A percentile compares a stretch with the other conserved stretches of the same genome.
Evolutionary conservation across 2,888 invertebrate species (phyloP).

Genomic region (Netelia inedita): DNA sequence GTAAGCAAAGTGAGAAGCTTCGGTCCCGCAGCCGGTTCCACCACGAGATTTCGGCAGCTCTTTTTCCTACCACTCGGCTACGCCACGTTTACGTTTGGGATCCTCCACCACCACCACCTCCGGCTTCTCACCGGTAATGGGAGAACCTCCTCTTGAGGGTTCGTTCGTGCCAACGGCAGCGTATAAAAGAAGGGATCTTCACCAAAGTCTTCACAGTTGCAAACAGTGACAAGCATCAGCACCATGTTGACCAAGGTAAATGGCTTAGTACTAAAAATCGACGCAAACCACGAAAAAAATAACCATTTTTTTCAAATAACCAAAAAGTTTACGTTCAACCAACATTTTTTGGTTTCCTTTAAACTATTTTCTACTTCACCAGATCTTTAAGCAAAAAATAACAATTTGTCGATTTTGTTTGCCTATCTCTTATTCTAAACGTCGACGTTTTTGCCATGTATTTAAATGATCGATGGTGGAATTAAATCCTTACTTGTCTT

Average conservation of each 20-base stretch:
- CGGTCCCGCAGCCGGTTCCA: not conserved
- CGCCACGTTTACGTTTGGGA: slow-evolving; percentile 58
- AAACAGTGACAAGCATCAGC: slow-evolving; percentile 77
- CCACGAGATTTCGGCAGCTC: slow-evolving; percentile 2
- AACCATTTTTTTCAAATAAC: too few relatives aligned
- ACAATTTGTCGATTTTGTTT: too few relatives aligned
- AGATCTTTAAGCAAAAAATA: too few relatives aligned
- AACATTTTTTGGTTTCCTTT: too few relatives aligned
- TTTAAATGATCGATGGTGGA: not conserved
- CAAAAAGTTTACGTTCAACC: too few relatives aligned
- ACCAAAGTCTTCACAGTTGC: slow-evolving; percentile 80
- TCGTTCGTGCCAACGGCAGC: slow-evolving; percentile 68
- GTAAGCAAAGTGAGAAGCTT: slow-evolving; percentile 64
- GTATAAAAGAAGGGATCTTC: slow-evolving; percentile 81
- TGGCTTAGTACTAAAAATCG: not conserved
- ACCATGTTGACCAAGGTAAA: slow-evolving; percentile 82
- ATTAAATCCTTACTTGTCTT: slow-evolving; percentile 15
- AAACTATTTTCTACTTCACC: too few relatives aligned
- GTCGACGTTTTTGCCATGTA: not conserved
- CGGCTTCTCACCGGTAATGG: slow-evolving; percentile 54
- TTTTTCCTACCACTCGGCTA: slow-evolving; percentile 7
- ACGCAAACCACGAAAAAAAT: not conserved
- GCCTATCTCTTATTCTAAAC: too few relatives aligned
- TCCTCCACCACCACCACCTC: slow-evolving; percentile 74
- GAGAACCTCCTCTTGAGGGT: slow-evolving; percentile 71